phyloP scores from a whole-genome alignment of 1,140 invertebrate genomes.

The Zaprionus camerounensis region DNA sequence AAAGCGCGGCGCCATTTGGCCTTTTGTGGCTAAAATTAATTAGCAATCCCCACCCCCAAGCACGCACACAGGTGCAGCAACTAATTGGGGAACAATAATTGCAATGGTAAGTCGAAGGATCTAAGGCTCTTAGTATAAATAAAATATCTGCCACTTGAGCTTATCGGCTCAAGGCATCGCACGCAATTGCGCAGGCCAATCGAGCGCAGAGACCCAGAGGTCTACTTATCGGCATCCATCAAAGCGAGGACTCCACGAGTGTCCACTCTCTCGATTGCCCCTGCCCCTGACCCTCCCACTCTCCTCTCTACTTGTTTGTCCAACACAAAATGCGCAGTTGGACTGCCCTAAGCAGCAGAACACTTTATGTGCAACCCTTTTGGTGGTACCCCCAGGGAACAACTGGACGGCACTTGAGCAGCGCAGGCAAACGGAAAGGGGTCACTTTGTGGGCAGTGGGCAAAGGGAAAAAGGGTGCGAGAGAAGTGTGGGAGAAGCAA shows the following conservation, averaged over 20 bases:
- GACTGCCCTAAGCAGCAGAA: background rate
- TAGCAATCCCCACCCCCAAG: constrained; percentile 32
- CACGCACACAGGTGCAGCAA: constrained; percentile 52
- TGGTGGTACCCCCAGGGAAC: constrained; percentile 1
- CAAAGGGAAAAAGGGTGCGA: background rate
- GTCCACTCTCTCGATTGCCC: background rate
- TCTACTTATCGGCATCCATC: constrained; percentile 48
- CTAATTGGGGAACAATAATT: constrained; percentile 53
- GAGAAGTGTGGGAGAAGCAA: background rate
- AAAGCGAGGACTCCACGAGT: constrained; percentile 1
- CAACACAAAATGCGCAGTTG: constrained; percentile 1
- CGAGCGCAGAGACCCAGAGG: constrained; percentile 22
- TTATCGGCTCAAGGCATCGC: constrained; percentile 40
- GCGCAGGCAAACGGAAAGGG: background rate
- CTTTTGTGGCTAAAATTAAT: constrained; percentile 56
- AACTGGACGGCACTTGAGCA: constrained; percentile 7
- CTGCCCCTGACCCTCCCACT: too few species aligned
- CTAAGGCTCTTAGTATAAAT: constrained; percentile 21
- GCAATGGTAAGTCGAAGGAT: constrained; percentile 43
- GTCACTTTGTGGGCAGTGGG: background rate
- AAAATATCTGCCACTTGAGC: constrained; percentile 39
- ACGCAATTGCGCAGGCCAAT: constrained; percentile 9
- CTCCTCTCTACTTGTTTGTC: background rate
- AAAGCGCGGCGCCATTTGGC: constrained; percentile 23
- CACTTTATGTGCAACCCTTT: constrained; percentile 8